Evolutionary conservation across 1,140 invertebrate genomes (phyloP).

Genomic region (Dendroctonus valens): DNA sequence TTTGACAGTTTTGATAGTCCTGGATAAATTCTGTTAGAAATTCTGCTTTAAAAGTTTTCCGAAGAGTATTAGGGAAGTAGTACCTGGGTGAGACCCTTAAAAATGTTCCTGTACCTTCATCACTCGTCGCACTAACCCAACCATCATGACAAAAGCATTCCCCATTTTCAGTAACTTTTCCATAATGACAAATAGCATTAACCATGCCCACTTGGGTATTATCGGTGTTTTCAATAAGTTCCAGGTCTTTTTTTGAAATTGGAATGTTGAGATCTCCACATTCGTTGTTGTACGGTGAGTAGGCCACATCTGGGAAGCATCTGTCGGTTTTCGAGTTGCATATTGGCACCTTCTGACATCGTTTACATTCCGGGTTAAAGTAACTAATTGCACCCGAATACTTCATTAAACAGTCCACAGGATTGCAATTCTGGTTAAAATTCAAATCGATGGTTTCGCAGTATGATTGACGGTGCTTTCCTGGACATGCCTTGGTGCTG

Average conservation of each 20-base stretch:
- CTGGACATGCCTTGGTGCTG: constrained; percentile 21
- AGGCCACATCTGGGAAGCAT: constrained; percentile 22
- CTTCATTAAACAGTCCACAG: constrained; percentile 36
- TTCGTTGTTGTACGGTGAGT: constrained; percentile 32
- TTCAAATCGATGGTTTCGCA: constrained; percentile 33
- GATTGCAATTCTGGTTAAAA: constrained; percentile 30
- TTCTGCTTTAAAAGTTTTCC: too few species aligned
- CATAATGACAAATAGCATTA: constrained; percentile 35
- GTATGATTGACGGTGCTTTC: background rate
- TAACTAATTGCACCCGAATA: constrained; percentile 33
- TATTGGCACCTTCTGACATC: constrained; percentile 27
- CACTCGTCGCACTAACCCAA: constrained; percentile 25
- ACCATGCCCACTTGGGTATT: background rate
- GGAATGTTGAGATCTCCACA: constrained; percentile 27
- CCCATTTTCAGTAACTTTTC: constrained; percentile 16
- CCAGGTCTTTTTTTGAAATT: constrained; percentile 23
- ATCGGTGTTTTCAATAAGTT: constrained; percentile 15
- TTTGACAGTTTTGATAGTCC: too few species aligned
- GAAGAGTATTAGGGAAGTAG: too few species aligned
- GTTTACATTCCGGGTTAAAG: constrained; percentile 27
- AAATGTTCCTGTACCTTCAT: too few species aligned
- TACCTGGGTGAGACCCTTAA: too few species aligned
- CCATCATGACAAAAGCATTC: constrained; percentile 30
- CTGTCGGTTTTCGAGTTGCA: constrained; percentile 27
- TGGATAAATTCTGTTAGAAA: too few species aligned